Evolutionary conservation across 2,797 vertebrate species (phyloP), one percentile per base, ranked within the genome.

Genomic region (Urophycis tenuis): DNA sequence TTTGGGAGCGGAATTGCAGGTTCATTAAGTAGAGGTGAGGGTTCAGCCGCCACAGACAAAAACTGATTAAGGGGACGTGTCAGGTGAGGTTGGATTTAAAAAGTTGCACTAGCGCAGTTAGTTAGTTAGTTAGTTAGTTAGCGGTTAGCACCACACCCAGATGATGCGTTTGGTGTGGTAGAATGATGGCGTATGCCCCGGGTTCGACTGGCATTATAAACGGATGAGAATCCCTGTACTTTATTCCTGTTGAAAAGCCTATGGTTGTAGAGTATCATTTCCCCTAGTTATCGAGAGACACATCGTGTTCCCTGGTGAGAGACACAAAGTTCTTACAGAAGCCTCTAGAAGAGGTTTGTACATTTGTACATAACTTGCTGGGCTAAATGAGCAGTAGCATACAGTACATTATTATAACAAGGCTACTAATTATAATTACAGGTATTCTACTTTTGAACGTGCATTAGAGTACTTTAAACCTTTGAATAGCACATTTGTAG

Each of bases 151-250:
- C 36, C 67, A 75, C 60, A 67, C 25, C n/a, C 60, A 67, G 25
- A 67, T 29, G 25, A 7, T 72, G 76, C 31, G 1, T 19, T 1
- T 25, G n/a, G 9, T 67, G 60, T 14, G n/a, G n/a, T 67, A 29
- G 29, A 29, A 67, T 29, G n/a, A 67, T 25, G 10, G 60, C 1
- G 25, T 67, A 67, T 67, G 4, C 25, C 60, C 78, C 80, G 90
- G 88, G 88, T 89, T 83, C 85, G 39, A 84, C 84, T 83, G 82
- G 87, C 83, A 87, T 85, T 84, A 79, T 77, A 87, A 87, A 89
- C 75, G 77, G 60, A 67, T 67, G 29, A 67, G 60, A 29, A 12
- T 29, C 60, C 60, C 60, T 29, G 11, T 29, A 67, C 60, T 67
- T 67, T 29, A 12, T 29, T 19, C 2, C 25, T 67, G 60, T 4